Base-by-base conservation (phyloP, 2,797 vertebrate genomes). In the Muraenolepis orangiensis region DNA sequence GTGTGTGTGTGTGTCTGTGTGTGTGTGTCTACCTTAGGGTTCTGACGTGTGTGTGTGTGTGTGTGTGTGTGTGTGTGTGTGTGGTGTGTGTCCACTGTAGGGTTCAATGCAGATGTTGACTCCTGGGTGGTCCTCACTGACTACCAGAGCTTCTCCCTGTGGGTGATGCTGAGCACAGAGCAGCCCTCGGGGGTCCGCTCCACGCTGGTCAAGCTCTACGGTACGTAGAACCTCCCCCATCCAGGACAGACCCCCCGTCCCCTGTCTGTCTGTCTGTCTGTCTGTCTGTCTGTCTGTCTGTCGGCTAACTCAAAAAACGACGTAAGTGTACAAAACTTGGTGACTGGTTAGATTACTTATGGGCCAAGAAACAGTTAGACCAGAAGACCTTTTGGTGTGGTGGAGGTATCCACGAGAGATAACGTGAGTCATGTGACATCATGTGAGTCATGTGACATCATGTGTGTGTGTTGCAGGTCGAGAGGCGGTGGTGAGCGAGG, bases 401-500 rank as follows among this genome's bases (percentile, higher is more conserved):
- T 40, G 38, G 36, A 38, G 1, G 36, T 40, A 1, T 40, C 8
- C 14, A 40, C 8, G 36, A 8, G 8, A 8, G 13, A 18, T 18
- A 12, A 42, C 16, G 40, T 14, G 16, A 14, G 2, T 16, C 40
- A 42, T 42, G 40, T 16, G 10, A 61, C 8, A 16, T 7, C 57
- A 26, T 7, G 23, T 12, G 20, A 66, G n/a, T n/a, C n/a, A n/a
- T n/a, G 3, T 11, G 23, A 66, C 26, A 28, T 66, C 26, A 66
- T 13, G 26, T 1, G 51, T 29, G 11, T n/a, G 14, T 12, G 13
- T 14, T 66, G 23, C 82, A 98, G 97, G 95, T 66, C 94, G 97
- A 72, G 85, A 80, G 42, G 86, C 83, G 0, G 85, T 90, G 34
- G 81, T 96, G 72, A 85, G 86, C 1, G 81, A 90, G 0, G 79